phyloP scores from a whole-genome alignment of 2,113 vertebrate genomes.

The Lipotes vexillifer region DNA sequence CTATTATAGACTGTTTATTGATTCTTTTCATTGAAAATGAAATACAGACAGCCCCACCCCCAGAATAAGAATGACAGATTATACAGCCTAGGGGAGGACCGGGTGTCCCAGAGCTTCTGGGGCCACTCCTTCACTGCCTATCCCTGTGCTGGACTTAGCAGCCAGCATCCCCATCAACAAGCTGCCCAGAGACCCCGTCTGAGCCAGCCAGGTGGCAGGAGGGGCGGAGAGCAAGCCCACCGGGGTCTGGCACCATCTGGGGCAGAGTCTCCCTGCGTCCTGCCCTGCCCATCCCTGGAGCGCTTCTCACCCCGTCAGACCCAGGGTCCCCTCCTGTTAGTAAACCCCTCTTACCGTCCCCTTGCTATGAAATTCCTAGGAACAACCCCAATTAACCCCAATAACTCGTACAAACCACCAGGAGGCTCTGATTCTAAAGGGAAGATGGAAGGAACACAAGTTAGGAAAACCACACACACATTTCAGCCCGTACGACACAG shows the following conservation, averaged over 20 bases:
- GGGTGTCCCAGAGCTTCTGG: background rate
- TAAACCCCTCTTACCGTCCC: background rate
- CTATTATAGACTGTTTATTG: background rate
- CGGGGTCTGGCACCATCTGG: rapidly evolving
- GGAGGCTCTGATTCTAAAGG: too few relatives aligned
- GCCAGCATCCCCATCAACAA: too few relatives aligned
- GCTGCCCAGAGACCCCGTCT: background rate
- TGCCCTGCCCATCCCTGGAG: background rate
- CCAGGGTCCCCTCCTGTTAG: too few relatives aligned
- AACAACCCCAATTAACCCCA: too few relatives aligned
- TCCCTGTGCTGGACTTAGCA: too few relatives aligned
- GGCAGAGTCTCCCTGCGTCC: background rate
- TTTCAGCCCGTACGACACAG: too few relatives aligned
- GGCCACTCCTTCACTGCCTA: background rate
- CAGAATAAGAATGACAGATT: rapidly evolving
- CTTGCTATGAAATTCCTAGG: too few relatives aligned
- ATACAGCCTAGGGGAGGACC: background rate
- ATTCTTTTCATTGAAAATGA: background rate
- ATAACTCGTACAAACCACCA: too few relatives aligned
- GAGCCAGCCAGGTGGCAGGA: background rate
- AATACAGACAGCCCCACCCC: background rate
- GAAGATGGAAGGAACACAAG: too few relatives aligned
- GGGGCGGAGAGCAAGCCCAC: background rate
- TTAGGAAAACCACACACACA: too few relatives aligned
- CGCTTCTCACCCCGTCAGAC: background rate